These are phyloP conservation scores for Oceanites oceanicus DNA, from an alignment of 2,113 vertebrate genomes.

Conservation along the genomic window DNA sequence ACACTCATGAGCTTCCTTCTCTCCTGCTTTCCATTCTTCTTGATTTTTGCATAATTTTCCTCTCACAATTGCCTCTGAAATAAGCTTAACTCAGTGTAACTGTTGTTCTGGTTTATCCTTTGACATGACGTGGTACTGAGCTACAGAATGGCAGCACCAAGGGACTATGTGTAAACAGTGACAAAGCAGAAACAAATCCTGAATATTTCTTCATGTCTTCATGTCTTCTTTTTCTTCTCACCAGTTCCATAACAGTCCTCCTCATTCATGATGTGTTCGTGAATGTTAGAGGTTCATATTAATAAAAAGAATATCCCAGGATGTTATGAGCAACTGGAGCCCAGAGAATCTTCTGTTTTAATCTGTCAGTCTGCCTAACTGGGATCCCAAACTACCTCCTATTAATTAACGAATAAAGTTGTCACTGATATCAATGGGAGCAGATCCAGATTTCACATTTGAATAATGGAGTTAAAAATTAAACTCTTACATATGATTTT, in stretches of 20 bases:
- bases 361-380: background rate
- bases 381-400: background rate
- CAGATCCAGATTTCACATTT: background rate
- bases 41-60: background rate
- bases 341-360: background rate
- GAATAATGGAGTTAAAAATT: background rate
- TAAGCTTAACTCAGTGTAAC: background rate
- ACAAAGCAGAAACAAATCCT: background rate
- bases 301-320: background rate
- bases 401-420: background rate
- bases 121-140: background rate
- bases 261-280: rapidly evolving
- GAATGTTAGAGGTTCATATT: background rate
- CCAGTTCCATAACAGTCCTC: background rate
- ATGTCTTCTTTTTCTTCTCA: background rate
- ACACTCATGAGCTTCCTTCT: background rate
- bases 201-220: background rate
- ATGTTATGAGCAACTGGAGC: background rate
- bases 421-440: background rate
- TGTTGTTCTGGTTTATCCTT: background rate
- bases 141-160: background rate
- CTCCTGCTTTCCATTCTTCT: background rate
- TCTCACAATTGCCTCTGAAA: background rate
- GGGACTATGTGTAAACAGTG: background rate
- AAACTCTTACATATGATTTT: background rate